These are phyloP conservation scores for Acridotheres tristis DNA, from an alignment of 2,797 vertebrate species.

Conservation along the genomic window DNA sequence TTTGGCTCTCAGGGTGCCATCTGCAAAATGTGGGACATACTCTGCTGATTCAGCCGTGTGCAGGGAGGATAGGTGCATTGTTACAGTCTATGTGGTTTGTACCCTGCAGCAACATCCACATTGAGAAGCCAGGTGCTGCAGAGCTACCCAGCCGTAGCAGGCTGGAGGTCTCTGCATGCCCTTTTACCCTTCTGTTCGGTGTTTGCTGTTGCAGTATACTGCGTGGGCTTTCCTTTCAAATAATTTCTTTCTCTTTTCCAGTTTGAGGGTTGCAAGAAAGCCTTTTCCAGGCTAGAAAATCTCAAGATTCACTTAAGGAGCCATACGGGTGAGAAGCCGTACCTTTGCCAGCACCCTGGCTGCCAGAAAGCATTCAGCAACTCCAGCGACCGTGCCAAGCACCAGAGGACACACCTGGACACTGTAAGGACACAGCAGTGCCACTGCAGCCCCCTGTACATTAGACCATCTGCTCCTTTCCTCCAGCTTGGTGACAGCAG, in stretches of 20 bases:
- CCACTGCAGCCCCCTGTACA: not conserved
- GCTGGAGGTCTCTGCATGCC: not conserved
- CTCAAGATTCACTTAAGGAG: slow-evolving; percentile 97
- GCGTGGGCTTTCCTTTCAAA: not conserved
- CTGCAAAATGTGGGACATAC: not conserved
- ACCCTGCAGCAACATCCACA: not conserved
- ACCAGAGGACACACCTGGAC: slow-evolving; percentile 96
- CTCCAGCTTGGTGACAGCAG: not conserved
- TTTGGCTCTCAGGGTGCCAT: not conserved
- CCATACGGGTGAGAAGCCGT: slow-evolving; percentile 96
- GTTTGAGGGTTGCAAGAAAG: slow-evolving; percentile 97
- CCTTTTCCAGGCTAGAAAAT: slow-evolving; percentile 96
- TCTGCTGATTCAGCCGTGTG: not conserved
- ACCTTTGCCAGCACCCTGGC: slow-evolving; percentile 91
- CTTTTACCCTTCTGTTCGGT: rapidly evolving
- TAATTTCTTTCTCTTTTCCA: slow-evolving; percentile 68
- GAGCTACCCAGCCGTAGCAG: not conserved
- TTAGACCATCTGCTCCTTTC: not conserved
- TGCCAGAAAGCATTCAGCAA: slow-evolving; percentile 99
- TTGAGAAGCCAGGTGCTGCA: not conserved
- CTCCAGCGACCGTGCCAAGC: slow-evolving; percentile 97
- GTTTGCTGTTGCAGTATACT: not conserved
- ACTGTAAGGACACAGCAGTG: slow-evolving; percentile 83
- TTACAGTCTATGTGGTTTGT: not conserved
- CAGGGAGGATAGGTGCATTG: not conserved